Conservation (phyloP, 2,113 vertebrate species). For the Nyctereutes procyonoides region DNA sequence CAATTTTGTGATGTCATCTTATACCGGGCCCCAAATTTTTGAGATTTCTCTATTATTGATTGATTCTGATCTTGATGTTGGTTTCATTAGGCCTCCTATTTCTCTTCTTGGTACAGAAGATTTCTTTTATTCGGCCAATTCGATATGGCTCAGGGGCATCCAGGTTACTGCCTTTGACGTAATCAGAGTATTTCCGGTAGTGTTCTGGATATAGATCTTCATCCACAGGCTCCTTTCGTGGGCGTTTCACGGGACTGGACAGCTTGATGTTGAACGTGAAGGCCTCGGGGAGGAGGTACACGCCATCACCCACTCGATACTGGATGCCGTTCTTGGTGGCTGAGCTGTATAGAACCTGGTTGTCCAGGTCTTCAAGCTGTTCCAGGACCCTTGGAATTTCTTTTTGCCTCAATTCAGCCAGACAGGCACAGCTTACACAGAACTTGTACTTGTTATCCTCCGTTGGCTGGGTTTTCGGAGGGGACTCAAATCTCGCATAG, state of each 20-base stretch:
- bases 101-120: slow-evolving; percentile 92
- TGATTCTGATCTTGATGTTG: slow-evolving; percentile 90
- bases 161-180: slow-evolving; percentile 98
- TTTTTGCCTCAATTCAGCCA: slow-evolving; percentile 89
- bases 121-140: slow-evolving; percentile 94
- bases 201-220: slow-evolving; percentile 96
- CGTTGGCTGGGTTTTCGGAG: slow-evolving; percentile 82
- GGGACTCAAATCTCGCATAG: slow-evolving; percentile 94
- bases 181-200: slow-evolving; percentile 97
- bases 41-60: neutral
- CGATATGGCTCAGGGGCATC: slow-evolving; percentile 94
- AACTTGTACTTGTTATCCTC: slow-evolving; percentile 94
- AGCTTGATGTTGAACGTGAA: slow-evolving; percentile 93
- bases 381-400: slow-evolving; percentile 89
- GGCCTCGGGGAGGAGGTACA: slow-evolving; percentile 92
- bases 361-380: slow-evolving; percentile 85
- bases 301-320: slow-evolving; percentile 91
- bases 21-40: neutral
- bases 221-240: slow-evolving; percentile 94
- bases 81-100: slow-evolving; percentile 90
- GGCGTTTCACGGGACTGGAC: slow-evolving; percentile 92
- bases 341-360: slow-evolving; percentile 89
- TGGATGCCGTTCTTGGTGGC: slow-evolving; percentile 91
- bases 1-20: neutral
- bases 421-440: slow-evolving; percentile 91